A percentile compares a stretch with the other conserved stretches of the same genome.
Evolutionary conservation across 2,888 invertebrate species (phyloP).

Genomic region (Andrena minutula): DNA sequence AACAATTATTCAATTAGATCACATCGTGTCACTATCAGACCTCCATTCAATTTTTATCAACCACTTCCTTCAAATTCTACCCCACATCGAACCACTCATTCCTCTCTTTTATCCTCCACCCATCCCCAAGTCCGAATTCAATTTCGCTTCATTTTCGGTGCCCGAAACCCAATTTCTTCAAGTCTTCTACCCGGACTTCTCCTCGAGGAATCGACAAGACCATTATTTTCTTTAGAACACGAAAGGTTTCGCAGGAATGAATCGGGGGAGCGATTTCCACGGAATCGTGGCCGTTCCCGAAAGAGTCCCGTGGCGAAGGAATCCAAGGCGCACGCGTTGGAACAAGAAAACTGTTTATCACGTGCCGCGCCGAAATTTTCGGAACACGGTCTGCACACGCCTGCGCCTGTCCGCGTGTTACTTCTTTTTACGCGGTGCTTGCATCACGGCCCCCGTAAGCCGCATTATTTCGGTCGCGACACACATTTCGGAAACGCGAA

Average conservation of each 20-base stretch:
- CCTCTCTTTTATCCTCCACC: no score
- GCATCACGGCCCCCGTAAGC: conserved; percentile 36
- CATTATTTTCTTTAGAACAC: no score
- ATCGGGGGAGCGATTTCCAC: neutral
- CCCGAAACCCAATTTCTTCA: no score
- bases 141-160: no score
- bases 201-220: no score
- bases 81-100: no score
- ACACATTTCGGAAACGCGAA: conserved; percentile 50
- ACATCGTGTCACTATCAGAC: no score
- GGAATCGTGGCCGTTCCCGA: neutral
- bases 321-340: conserved; percentile 1
- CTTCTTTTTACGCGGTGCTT: conserved; percentile 32
- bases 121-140: no score
- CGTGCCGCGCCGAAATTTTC: conserved; percentile 23
- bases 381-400: neutral
- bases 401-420: conserved; percentile 10
- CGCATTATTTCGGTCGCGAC: conserved; percentile 68
- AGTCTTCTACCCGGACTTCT: no score
- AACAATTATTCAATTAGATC: no score
- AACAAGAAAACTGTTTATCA: conserved; percentile 8
- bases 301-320: conserved; percentile 15
- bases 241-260: neutral
- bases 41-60: no score
- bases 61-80: no score